Evolutionary conservation across 2,797 vertebrate species (phyloP), one percentile per base, ranked within the genome.

Genomic region (Gallinago stenura): DNA sequence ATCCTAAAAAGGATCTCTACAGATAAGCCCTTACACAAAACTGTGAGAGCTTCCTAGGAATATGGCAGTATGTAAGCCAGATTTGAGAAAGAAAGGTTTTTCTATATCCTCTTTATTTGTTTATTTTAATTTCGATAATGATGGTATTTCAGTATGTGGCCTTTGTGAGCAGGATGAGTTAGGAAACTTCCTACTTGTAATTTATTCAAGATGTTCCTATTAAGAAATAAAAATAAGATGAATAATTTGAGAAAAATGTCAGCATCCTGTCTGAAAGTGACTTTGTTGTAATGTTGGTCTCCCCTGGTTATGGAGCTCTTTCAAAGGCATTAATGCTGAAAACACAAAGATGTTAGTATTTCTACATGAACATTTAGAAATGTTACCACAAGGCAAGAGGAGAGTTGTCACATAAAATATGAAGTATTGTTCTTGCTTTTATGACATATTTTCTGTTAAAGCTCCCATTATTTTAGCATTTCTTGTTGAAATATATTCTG

Each of bases 81-180:
- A 21, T 9, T 51, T 37, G 24, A 39, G 61, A 41, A 43, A 65
- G 4, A 43, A 56, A 39, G 5, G 5, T 37, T 60, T n/a, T 87
- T 50, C 30, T 28, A 5, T 5, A 3, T 54, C 21, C 8, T 30
- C 4, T 50, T 60, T n/a, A 37, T 21, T 58, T 26, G 6, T 17
- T 61, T 60, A 19, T 30, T 90, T 54, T 53, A 2, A 26, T 71
- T 81, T 70, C 0, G 0, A 1, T 33, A 41, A 33, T 33, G n/a
- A 17, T 33, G 57, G 10, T 69, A 21, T 57, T 94, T 81, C 33
- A 30, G 25, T 45, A 10, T 20, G 22, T 62, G 48, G 10, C 68
- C 65, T 3, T n/a, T 37, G 31, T 37, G 61, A 76, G 37, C 9
- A 62, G 10, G 56, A 20, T 71, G 33, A 68, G 64, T 61, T 64